Evolutionary conservation across 1,140 invertebrate species (phyloP), one percentile per base, ranked within the genome.

Genomic region (Ruditapes philippinarum): DNA sequence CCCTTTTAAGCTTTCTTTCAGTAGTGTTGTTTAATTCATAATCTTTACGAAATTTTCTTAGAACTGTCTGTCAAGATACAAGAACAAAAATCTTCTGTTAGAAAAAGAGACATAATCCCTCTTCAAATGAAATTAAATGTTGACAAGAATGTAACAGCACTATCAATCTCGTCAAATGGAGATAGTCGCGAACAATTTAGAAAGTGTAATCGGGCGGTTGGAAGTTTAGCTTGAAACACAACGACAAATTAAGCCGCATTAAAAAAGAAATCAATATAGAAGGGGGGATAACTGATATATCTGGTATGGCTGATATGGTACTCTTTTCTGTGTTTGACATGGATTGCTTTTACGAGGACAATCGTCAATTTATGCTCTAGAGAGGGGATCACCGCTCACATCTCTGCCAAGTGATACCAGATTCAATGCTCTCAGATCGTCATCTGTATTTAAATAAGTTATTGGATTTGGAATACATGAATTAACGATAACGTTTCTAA

Each of bases 181-280:
- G 65, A 70, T 70, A 22, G 65, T 38, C 22, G 65, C 28, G 65
- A 70, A 70, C 42, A n/a, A 49, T 78, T 78, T 49, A 25, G 0
- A 78, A 78, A 78, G 49, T 49, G 40, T 78, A 78, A 78, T 78
- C 51, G 78, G 54, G 57, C 51, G 54, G 45, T 45, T n/a, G 33
- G 36, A 28, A 62, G 54, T 81, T 62, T 45, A 22, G 54, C 40
- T 40, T 62, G 54, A 54, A 65, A 62, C 49, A 31, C 65, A 62
- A 81, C 51, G 79, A 81, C 79, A 65, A 33, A 81, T 81, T 81
- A 81, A 81, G 62, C 51, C 79, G 17, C 51, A 65, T 81, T 81
- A 81, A 12, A 38, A 22, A 1, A 42, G 11, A 36, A 62, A 81
- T 81, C 79, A 65, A 81, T 81, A 80, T 38, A 17, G 36, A 7